These are phyloP conservation scores for Eriocheir sinensis DNA, from an alignment of 1,140 invertebrate species.

Conservation along the genomic window DNA sequence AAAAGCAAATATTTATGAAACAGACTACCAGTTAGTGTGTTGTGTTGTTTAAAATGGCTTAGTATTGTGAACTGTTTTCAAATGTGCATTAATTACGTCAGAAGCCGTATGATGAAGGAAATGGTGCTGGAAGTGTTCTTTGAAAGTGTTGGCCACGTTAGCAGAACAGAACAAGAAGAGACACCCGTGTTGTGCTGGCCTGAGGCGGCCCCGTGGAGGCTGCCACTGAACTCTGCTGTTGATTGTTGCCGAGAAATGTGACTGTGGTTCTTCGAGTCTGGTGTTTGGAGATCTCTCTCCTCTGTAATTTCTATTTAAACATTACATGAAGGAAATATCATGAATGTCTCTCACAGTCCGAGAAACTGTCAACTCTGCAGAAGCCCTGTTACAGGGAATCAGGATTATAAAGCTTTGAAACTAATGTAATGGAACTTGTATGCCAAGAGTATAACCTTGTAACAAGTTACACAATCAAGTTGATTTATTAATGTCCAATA, in stretches of 20 bases:
- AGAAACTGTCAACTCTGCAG: not conserved
- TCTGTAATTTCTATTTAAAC: not conserved
- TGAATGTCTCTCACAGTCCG: not conserved
- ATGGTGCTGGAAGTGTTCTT: not conserved
- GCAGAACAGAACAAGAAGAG: not conserved
- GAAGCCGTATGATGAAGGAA: not conserved
- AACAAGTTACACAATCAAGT: constrained; percentile 68
- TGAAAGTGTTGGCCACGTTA: not conserved
- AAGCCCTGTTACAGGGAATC: not conserved
- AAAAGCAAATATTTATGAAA: not conserved
- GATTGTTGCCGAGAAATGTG: not conserved
- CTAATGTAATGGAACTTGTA: constrained; percentile 29
- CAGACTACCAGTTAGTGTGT: no score
- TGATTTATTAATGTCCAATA: constrained; percentile 77
- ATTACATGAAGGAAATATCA: no score
- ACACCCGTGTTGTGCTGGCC: not conserved
- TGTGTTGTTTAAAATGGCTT: no score
- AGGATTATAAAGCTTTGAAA: constrained; percentile 9
- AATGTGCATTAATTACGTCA: not conserved
- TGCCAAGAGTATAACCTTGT: constrained; percentile 70
- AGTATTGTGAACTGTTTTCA: not conserved
- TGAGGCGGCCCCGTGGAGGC: not conserved
- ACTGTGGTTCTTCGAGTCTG: not conserved
- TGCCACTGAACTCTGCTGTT: not conserved
- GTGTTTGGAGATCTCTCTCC: not conserved